Percentiles rank a stretch among this genome's conserved stretches.
Evolutionary conservation across 2,888 invertebrate species (phyloP).

Genomic region (Heliconius ethilla): DNA sequence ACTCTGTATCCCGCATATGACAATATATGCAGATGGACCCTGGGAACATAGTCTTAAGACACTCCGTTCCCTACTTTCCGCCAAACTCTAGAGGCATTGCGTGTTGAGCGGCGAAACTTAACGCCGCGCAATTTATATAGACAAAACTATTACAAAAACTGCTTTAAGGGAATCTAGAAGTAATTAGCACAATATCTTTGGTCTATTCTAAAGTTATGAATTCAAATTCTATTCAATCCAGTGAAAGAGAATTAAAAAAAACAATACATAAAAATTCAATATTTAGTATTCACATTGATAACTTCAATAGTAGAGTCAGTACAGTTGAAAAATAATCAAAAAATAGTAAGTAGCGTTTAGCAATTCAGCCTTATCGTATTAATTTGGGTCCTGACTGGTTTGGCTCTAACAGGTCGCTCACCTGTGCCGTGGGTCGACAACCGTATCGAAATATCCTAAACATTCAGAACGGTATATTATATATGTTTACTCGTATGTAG

Average conservation of each 20-base stretch:
- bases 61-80: neutral
- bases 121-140: neutral
- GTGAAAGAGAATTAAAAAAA: neutral
- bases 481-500: neutral
- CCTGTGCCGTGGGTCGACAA: slow-evolving; percentile 41
- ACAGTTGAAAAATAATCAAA: neutral
- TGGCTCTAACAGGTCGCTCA: slow-evolving; percentile 44
- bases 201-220: neutral
- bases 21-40: too few species aligned
- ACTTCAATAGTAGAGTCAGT: too few species aligned
- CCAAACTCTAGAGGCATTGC: neutral
- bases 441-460: slow-evolving; percentile 41
- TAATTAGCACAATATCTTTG: neutral
- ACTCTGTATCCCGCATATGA: too few species aligned
- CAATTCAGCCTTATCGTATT: slow-evolving; percentile 42
- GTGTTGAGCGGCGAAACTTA: neutral
- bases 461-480: slow-evolving; percentile 37
- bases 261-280: neutral
- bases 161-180: neutral
- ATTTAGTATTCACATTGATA: neutral
- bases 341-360: slow-evolving; percentile 17
- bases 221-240: neutral
- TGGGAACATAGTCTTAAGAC: neutral
- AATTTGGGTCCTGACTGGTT: slow-evolving; percentile 46
- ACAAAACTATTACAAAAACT: neutral